phyloP scores from a whole-genome alignment of 1,140 invertebrate species.

The Drosophila orena region DNA sequence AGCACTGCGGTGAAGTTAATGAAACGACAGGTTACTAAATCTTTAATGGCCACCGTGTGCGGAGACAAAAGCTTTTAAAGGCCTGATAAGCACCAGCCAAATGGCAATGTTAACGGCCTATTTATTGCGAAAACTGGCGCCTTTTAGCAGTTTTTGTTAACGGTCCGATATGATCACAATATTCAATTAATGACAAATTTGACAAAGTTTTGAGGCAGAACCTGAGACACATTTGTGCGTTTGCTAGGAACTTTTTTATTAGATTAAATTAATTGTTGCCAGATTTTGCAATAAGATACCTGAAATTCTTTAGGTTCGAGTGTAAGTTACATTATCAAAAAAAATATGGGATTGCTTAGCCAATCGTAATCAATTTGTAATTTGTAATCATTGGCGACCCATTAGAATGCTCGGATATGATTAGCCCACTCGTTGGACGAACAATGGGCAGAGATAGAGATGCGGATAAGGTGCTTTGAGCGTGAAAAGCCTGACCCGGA shows the following conservation, averaged over 20 bases:
- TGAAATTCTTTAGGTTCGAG: too few relatives aligned
- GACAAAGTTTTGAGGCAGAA: too few relatives aligned
- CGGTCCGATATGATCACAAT: neutral
- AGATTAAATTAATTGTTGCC: neutral
- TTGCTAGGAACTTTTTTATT: neutral
- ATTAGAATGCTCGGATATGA: neutral
- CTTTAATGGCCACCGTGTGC: slow-evolving; percentile 60
- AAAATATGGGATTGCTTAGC: too few relatives aligned
- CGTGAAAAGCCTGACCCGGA: slow-evolving; percentile 49
- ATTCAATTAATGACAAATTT: neutral
- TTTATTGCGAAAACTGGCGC: neutral
- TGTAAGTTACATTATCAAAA: too few relatives aligned
- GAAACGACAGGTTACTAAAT: slow-evolving; percentile 76
- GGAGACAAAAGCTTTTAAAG: slow-evolving; percentile 64
- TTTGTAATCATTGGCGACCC: too few relatives aligned
- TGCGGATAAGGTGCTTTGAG: slow-evolving; percentile 49
- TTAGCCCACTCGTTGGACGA: neutral
- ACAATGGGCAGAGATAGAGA: neutral
- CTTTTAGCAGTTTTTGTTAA: too few relatives aligned
- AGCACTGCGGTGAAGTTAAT: slow-evolving; percentile 77
- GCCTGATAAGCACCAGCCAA: neutral
- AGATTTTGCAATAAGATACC: too few relatives aligned
- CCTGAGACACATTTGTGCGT: neutral
- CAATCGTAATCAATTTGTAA: too few relatives aligned
- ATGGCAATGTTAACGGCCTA: neutral